Base-by-base conservation (phyloP, 2,113 vertebrate species). In the Scatophagus argus region DNA sequence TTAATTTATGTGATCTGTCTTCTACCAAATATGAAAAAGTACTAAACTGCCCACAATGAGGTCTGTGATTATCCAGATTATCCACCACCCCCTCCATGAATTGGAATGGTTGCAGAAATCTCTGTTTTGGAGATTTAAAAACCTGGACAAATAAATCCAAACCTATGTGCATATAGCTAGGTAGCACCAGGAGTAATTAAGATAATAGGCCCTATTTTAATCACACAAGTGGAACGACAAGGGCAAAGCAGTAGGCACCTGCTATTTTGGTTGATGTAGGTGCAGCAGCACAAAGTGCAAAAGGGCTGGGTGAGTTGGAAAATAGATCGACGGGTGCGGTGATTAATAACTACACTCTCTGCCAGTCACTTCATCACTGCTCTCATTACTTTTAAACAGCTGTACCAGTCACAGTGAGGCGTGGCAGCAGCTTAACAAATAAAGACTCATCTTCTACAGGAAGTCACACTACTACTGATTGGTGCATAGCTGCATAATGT, bases 51-150 rank as follows among this genome's bases (percentile, higher is more conserved):
- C 31, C 11, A 59, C 14, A 9, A n/a, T 2, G 6, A 27, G 32
- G 27, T 44, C 54, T 66, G 13, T 72, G 32, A 58, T 38, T 44
- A 43, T 32, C 62, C n/a, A n/a, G n/a, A n/a, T n/a, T n/a, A n/a
- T n/a, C n/a, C n/a, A n/a, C n/a, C n/a, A n/a, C n/a, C n/a, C n/a
- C n/a, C n/a, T n/a, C n/a, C n/a, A n/a, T n/a, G n/a, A n/a, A n/a
- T n/a, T n/a, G n/a, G n/a, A n/a, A n/a, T n/a, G n/a, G n/a, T n/a
- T n/a, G n/a, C n/a, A n/a, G n/a, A n/a, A n/a, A n/a, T n/a, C n/a
- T n/a, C n/a, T n/a, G n/a, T n/a, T n/a, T n/a, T n/a, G n/a, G n/a
- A n/a, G n/a, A n/a, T n/a, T n/a, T n/a, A n/a, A n/a, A n/a, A n/a
- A n/a, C n/a, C n/a, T n/a, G n/a, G n/a, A n/a, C n/a, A 51, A 51